Evolutionary conservation across 2,888 invertebrate genomes (phyloP), one percentile per base, ranked within the genome.

Genomic region (Notocelia uddmanniana): DNA sequence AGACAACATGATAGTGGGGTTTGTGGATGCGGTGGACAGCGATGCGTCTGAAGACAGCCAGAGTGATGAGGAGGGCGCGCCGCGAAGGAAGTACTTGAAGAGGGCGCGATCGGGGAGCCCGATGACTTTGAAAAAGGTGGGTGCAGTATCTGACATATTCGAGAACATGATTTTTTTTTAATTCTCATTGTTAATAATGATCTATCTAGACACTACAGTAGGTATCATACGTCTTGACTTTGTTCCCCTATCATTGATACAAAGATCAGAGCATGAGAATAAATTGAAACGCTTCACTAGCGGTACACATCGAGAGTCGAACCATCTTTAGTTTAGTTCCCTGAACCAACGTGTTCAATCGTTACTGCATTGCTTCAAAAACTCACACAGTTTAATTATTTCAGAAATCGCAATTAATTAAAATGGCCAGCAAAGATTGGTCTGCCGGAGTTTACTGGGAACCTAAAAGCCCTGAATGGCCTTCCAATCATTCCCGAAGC

Each of bases 1-100:
- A 73, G 93, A 93, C 76, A 93, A 93, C 77, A 93, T 93, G 92
- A 88, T 92, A 23, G 90, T 93, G 31, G 92, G 92, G 3, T 93
- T 93, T 76, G 83, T 89, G 50, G 93, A 93, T 74, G 87, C 90
- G 3, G 80, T 89, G 3, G 90, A 91, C 37, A 92, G 90, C 69
- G 92, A 92, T 45, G 86, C 83, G 0, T 85, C 88, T 3, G 92
- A 93, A 15, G 89, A 90, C n/a, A 89, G 88, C 70, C 83, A 82
- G 68, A 89, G 87, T 69, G 90, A 90, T 55, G 86, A 87, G n/a
- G 89, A 89, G 13, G 79, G 75, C 19, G 68, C 78, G 18, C 77
- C 77, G 31, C 77, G 81, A 63, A 84, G 86, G 59, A 89, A 85
- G 76, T 74, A 82, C 55, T 76, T 87, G 6, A 93, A 93, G 79